A percentile compares a stretch with the other conserved stretches of the same genome.
phyloP scores from a whole-genome alignment of 2,797 vertebrate species.

The Aeoliscus strigatus region DNA sequence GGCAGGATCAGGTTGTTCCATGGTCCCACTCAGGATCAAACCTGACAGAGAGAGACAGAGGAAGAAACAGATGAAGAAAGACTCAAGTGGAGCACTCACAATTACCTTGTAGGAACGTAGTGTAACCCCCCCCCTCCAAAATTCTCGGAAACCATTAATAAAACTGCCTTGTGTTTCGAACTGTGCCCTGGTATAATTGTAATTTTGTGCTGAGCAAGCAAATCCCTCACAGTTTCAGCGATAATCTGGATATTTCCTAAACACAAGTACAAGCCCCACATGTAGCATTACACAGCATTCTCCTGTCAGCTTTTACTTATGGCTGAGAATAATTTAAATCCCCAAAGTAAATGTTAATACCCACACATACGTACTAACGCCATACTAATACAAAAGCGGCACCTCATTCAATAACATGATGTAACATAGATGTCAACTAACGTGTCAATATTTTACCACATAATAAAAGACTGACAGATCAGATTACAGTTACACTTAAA shows the following conservation, averaged over 20 bases:
- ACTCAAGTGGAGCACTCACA: not conserved
- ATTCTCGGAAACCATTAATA: not conserved
- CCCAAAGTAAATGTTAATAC: no score
- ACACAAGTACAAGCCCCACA: conserved; percentile 7
- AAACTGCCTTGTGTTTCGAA: not conserved
- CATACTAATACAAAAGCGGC: no score
- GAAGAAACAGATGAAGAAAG: not conserved
- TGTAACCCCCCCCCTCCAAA: no score
- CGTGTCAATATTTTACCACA: not conserved
- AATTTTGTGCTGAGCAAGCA: not conserved
- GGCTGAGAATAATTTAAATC: no score
- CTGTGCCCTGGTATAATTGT: not conserved
- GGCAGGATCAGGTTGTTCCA: conserved; percentile 52
- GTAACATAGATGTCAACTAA: no score
- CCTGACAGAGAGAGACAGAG: conserved; percentile 34
- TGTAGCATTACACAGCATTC: no score
- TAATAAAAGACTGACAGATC: not conserved
- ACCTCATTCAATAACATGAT: no score
- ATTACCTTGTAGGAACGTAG: no score
- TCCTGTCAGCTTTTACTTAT: conserved; percentile 4
- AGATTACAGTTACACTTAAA: no score
- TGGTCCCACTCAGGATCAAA: conserved; percentile 47
- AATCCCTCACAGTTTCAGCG: not conserved
- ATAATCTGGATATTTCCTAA: conserved; percentile 2
- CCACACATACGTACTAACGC: no score